A percentile compares a stretch with the other conserved stretches of the same genome.
These are phyloP conservation scores for Sipha flava DNA, from an alignment of 1,140 invertebrate genomes.

Conservation along the genomic window DNA sequence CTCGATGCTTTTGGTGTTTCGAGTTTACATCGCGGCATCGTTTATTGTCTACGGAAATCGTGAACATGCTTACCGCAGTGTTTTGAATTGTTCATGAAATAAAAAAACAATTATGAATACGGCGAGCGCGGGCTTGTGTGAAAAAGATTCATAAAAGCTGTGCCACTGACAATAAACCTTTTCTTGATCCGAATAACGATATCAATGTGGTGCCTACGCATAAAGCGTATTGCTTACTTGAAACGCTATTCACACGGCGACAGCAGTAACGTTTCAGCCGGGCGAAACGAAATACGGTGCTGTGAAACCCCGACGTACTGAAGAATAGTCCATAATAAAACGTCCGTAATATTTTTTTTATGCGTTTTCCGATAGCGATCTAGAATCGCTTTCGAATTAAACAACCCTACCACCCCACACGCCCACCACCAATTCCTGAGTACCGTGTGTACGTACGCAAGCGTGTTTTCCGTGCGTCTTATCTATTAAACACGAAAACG, in stretches of 20 bases:
- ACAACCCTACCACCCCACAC: no score
- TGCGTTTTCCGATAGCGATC: conserved; percentile 20
- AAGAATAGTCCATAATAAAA: not conserved
- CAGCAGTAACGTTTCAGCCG: not conserved
- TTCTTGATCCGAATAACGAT: not conserved
- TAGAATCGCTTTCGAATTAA: conserved; percentile 12
- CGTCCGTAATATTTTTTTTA: conserved; percentile 22
- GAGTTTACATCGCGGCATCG: not conserved
- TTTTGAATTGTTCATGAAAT: not conserved
- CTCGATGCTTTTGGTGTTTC: not conserved
- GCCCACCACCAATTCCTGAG: no score
- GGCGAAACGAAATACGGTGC: not conserved
- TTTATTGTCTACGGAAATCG: not conserved
- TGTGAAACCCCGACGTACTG: not conserved
- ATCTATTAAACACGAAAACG: not conserved
- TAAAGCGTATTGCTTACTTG: no score
- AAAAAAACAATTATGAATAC: not conserved
- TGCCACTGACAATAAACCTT: not conserved
- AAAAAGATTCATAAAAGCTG: not conserved
- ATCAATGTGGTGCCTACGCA: no score
- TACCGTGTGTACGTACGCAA: not conserved
- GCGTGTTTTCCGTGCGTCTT: not conserved
- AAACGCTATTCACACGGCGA: no score
- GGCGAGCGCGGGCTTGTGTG: not conserved
- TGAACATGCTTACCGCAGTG: not conserved